phyloP scores from a whole-genome alignment of 2,113 vertebrate genomes.

The Protobothrops flavoviridis region DNA sequence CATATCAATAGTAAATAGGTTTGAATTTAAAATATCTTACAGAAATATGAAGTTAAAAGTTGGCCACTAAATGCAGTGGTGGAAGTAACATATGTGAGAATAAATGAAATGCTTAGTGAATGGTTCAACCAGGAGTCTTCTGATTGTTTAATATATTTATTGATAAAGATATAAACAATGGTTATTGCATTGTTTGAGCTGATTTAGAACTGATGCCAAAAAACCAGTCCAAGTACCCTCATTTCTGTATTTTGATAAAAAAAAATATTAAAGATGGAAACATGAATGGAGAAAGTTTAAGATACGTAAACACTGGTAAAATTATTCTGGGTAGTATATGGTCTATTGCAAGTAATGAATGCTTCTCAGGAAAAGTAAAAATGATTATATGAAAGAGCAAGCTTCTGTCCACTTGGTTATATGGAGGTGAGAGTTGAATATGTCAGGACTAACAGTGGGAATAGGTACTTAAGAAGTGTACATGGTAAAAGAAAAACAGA shows the following conservation, averaged over 20 bases:
- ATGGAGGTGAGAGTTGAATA: not conserved
- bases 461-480: not conserved
- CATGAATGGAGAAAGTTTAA: not conserved
- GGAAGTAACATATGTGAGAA: not conserved
- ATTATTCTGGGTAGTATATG: not conserved
- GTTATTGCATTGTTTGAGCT: not conserved
- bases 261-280: not conserved
- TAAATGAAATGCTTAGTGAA: not conserved
- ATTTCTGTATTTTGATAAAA: not conserved
- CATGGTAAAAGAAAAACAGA: not conserved
- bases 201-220: not conserved
- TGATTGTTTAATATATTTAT: not conserved
- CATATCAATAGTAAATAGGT: not conserved
- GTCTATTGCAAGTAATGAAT: not conserved
- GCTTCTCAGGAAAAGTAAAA: not conserved
- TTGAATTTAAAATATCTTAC: not conserved
- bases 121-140: not conserved
- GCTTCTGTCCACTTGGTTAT: not conserved
- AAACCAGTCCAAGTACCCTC: not conserved
- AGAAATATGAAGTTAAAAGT: not conserved
- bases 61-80: not conserved
- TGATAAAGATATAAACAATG: not conserved
- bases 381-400: not conserved
- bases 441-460: not conserved
- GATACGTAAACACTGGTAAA: not conserved